Percentiles rank a stretch among this genome's conserved stretches.
phyloP scores from a whole-genome alignment of 2,113 vertebrate genomes.

The Phocoena phocoena region DNA sequence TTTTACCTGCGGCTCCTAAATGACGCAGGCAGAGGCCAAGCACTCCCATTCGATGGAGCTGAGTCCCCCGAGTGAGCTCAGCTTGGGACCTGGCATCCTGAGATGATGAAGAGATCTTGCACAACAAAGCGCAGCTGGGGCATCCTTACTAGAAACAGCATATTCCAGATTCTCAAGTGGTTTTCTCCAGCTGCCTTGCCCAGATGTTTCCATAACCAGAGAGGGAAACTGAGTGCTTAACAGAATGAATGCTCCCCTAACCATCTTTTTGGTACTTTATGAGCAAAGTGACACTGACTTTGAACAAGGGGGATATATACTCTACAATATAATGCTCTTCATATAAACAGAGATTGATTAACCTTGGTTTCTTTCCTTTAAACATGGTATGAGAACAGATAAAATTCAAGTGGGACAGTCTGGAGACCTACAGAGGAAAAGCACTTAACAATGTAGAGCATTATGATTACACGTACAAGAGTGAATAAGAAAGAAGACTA shows the following conservation, averaged over 20 bases:
- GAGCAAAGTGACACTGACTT: slow-evolving; percentile 10
- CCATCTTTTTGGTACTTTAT: neutral
- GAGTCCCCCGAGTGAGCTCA: neutral
- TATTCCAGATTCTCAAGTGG: neutral
- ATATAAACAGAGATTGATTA: neutral
- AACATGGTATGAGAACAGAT: neutral
- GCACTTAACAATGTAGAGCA: neutral
- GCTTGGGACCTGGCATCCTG: slow-evolving; percentile 1
- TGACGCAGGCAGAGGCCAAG: neutral
- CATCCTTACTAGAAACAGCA: neutral
- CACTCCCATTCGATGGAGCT: neutral
- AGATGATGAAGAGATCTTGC: slow-evolving; percentile 12
- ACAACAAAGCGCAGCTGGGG: neutral
- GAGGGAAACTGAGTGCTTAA: neutral
- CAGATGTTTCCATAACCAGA: neutral
- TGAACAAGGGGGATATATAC: neutral
- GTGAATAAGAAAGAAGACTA: neutral
- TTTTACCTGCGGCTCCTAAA: slow-evolving; percentile 7
- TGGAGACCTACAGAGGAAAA: neutral
- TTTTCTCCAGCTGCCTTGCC: neutral
- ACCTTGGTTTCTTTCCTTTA: slow-evolving; percentile 42
- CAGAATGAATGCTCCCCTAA: neutral
- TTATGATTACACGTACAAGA: neutral
- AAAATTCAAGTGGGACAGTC: neutral
- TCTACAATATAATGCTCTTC: neutral